Evolutionary conservation across 2,888 invertebrate species (phyloP).

Genomic region (Drosophila buzzatii): DNA sequence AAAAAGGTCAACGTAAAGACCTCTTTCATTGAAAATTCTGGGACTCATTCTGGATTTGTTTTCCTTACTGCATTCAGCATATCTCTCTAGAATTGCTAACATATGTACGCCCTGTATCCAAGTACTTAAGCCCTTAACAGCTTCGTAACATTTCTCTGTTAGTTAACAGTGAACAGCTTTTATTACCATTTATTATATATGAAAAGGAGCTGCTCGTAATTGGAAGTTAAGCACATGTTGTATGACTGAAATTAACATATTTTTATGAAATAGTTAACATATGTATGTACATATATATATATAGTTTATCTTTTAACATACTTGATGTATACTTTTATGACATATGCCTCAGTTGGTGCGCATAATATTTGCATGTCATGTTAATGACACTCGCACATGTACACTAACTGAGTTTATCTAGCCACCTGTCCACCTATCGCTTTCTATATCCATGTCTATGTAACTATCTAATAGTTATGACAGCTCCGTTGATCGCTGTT

Average conservation of each 20-base stretch:
- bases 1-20: too few relatives aligned
- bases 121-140: not conserved
- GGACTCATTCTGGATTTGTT: too few relatives aligned
- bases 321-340: not conserved
- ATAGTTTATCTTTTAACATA: not conserved
- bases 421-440: conserved; percentile 46
- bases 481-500: conserved; percentile 42
- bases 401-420: not conserved
- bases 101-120: too few relatives aligned
- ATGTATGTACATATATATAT: not conserved
- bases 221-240: not conserved
- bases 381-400: not conserved
- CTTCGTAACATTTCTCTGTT: not conserved
- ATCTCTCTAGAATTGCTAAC: too few relatives aligned
- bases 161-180: not conserved
- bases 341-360: not conserved
- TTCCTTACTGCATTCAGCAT: too few relatives aligned
- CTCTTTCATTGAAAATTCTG: too few relatives aligned
- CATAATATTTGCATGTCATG: conserved; percentile 5
- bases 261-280: not conserved
- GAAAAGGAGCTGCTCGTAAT: not conserved
- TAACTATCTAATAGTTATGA: conserved; percentile 62
- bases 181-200: not conserved
- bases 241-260: not conserved
- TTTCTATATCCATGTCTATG: conserved; percentile 19